These are phyloP conservation scores for Naja naja DNA, from an alignment of 2,113 vertebrate species.

Conservation along the genomic window DNA sequence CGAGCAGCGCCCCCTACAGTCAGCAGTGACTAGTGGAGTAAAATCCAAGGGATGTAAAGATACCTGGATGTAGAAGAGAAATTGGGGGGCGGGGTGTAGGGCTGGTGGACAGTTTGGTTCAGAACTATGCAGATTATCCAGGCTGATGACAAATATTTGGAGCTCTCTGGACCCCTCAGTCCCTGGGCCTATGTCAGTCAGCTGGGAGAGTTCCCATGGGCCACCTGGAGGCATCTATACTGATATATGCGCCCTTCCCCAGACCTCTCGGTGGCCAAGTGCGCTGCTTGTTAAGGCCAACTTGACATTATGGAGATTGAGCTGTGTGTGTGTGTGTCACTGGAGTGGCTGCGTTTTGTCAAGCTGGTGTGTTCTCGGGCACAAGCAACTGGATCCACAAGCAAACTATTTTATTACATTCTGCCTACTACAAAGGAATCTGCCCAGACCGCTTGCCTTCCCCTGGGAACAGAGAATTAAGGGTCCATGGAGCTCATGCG, in stretches of 20 bases:
- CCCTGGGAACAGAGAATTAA: background rate
- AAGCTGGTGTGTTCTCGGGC: background rate
- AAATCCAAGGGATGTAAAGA: too few relatives aligned
- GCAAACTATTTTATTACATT: too few relatives aligned
- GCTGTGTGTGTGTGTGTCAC: background rate
- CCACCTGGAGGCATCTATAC: background rate
- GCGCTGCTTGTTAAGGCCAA: background rate
- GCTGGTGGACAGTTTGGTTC: background rate
- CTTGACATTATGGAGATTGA: background rate
- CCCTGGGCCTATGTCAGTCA: background rate
- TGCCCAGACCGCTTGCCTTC: too few relatives aligned
- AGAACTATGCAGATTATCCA: too few relatives aligned
- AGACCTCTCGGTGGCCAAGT: background rate
- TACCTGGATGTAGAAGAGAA: background rate
- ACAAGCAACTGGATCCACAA: background rate
- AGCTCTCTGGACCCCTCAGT: background rate
- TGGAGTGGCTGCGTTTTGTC: background rate
- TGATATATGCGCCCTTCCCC: background rate
- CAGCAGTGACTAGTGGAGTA: too few relatives aligned
- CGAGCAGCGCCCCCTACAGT: too few relatives aligned
- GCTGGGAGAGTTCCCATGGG: background rate
- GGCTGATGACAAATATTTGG: background rate
- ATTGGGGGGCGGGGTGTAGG: rapidly evolving
- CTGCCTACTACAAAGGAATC: too few relatives aligned
- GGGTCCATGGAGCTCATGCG: background rate